phyloP scores from a whole-genome alignment of 2,888 invertebrate species.

The Coelinius sp. region DNA sequence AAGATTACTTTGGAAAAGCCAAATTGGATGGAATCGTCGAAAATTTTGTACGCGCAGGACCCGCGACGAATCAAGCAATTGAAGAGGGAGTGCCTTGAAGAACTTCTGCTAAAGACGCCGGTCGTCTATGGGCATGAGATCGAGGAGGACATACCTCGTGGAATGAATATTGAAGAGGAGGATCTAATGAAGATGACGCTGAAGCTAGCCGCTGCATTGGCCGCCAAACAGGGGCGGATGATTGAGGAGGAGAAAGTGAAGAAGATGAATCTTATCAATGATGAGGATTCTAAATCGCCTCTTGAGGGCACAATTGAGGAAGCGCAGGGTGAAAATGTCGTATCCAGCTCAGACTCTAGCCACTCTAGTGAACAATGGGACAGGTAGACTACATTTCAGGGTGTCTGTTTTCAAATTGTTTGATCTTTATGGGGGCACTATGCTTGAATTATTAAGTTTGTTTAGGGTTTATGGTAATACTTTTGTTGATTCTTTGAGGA shows the following conservation, averaged over 20 bases:
- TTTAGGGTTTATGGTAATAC: not conserved
- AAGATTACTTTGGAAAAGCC: not conserved
- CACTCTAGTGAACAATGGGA: not conserved
- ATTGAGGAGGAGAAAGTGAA: not conserved
- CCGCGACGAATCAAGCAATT: conserved; percentile 27
- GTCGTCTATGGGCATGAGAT: not conserved
- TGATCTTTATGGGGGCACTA: not conserved
- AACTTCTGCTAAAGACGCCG: not conserved
- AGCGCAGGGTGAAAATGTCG: not conserved
- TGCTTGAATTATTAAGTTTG: not conserved
- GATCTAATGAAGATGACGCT: not conserved
- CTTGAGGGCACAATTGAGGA: no score
- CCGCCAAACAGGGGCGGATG: no score
- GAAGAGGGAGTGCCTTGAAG: conserved; percentile 1
- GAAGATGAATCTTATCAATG: not conserved
- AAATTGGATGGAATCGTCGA: not conserved
- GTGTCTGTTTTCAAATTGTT: no score
- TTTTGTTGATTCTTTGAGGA: no score
- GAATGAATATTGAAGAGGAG: not conserved
- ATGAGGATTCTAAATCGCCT: not conserved
- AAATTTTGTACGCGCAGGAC: not conserved
- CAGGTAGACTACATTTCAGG: not conserved
- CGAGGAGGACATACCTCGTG: not conserved
- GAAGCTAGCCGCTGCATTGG: no score
- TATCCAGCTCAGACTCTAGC: not conserved